Percentiles rank a stretch among this genome's conserved stretches.
Conservation (phyloP, 2,113 vertebrate genomes). For the Saguinus midas region DNA sequence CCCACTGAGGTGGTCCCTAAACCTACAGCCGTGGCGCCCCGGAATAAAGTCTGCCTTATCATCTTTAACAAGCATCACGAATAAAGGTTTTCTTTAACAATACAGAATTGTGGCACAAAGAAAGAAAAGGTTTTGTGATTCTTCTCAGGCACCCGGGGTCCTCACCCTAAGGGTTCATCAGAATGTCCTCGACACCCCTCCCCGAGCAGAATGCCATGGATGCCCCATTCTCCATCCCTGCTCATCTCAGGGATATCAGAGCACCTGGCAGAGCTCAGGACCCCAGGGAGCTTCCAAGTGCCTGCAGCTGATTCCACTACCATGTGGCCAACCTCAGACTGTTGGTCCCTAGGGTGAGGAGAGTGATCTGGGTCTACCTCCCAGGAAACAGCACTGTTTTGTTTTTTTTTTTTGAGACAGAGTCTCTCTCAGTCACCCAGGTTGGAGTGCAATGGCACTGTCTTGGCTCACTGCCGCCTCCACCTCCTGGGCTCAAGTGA, state of each 20-base stretch:
- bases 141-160: not conserved
- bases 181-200: not conserved
- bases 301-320: not conserved
- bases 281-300: not conserved
- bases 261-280: no score
- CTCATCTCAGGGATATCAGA: not conserved
- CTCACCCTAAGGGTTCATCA: not conserved
- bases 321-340: not conserved
- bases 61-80: not conserved
- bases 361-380: not conserved
- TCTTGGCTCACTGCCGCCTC: no score
- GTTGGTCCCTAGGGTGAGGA: not conserved
- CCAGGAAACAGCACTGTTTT: rapidly evolving
- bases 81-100: not conserved
- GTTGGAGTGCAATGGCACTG: no score
- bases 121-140: not conserved
- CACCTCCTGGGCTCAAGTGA: no score
- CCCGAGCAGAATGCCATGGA: not conserved
- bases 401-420: no score
- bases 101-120: not conserved
- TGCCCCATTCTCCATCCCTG: not conserved
- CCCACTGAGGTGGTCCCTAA: not conserved
- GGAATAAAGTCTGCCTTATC: not conserved
- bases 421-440: no score
- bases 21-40: not conserved